Evolutionary conservation across 2,113 vertebrate species (phyloP), one percentile per base, ranked within the genome.

Genomic region (Sclerurus mexicanus): DNA sequence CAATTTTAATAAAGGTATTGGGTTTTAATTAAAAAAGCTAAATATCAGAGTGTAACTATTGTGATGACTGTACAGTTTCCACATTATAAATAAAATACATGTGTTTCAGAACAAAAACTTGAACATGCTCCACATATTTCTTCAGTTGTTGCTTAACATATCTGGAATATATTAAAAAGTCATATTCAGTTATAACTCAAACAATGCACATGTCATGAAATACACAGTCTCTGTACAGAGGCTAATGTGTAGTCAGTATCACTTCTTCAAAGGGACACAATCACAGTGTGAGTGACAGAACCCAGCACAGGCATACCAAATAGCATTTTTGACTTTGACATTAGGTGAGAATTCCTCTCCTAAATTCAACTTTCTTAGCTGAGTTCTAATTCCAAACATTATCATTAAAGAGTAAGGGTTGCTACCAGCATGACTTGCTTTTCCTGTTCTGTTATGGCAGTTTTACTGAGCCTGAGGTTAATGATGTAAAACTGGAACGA

Each of bases 161-260:
- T 87, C 85, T 97, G 95, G 93, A 95, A 93, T 83, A 83, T 49
- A 94, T 96, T 90, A 95, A 92, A 72, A 93, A 95, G 44, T 58
- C 40, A 55, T 42, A 78, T 85, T 81, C 28, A 53, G n/a, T 76
- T 93, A 46, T 87, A 93, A 90, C 27, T 93, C 52, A 92, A 74
- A 75, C 68, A 94, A 68, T 33, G 47, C 23, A 84, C 11, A 18
- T 8, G 5, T 63, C 37, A 53, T 62, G 35, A 88, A 90, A 77
- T 22, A 59, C 1, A 62, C 25, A 18, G 7, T 55, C 44, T 89
- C 52, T 74, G 40, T 68, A n/a, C 28, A 55, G 15, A 77, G 60
- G 27, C 19, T 42, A 59, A 49, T 3, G 18, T 2, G 2, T 37
- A 53, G 11, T 68, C 68, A 63, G 47, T 30, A 47, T 44, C 15